Percentiles rank a stretch among this genome's conserved stretches.
phyloP scores from a whole-genome alignment of 2,113 vertebrate species.

The Silurus glanis region DNA sequence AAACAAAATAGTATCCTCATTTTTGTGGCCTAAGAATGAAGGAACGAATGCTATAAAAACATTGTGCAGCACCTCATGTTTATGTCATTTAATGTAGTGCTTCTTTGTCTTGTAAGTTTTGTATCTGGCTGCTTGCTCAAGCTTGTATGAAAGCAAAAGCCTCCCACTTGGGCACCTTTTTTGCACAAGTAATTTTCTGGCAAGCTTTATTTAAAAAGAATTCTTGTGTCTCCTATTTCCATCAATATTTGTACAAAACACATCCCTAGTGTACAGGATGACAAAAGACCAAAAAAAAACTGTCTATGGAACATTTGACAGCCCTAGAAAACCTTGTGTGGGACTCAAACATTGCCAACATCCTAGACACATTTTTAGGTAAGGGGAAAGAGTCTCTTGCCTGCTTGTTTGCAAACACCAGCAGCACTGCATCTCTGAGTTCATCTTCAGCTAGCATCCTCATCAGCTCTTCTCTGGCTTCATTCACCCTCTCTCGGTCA shows the following conservation, averaged over 20 bases:
- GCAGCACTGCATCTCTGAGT: constrained; percentile 90
- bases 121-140: not conserved
- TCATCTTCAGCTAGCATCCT: constrained; percentile 96
- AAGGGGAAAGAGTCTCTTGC: constrained; percentile 59
- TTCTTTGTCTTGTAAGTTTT: not conserved
- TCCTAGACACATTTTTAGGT: not conserved
- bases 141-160: not conserved
- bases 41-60: not conserved
- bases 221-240: not conserved
- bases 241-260: not conserved
- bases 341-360: not conserved
- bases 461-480: constrained; percentile 95
- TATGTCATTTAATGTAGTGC: not conserved
- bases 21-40: not conserved
- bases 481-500: constrained; percentile 93
- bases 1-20: not conserved
- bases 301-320: not conserved
- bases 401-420: constrained; percentile 97
- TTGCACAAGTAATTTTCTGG: too few species aligned
- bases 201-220: too few species aligned
- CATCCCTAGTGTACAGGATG: not conserved
- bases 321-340: not conserved
- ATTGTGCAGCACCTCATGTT: not conserved
- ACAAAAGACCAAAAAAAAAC: not conserved
- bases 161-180: not conserved